phyloP scores from a whole-genome alignment of 2,113 vertebrate species.

The Apaloderma vittatum region DNA sequence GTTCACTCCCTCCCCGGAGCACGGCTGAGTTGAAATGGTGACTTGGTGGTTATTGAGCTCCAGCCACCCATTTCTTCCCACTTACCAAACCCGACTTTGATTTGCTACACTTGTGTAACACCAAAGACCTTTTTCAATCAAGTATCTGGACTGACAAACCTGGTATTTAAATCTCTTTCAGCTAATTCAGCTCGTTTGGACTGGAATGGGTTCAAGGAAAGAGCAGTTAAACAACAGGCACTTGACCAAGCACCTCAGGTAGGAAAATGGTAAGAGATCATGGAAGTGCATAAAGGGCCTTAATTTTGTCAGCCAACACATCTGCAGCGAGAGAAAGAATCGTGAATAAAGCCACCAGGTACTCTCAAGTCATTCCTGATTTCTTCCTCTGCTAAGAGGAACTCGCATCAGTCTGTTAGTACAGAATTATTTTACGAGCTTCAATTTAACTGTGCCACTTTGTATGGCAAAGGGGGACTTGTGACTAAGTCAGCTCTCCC shows the following conservation, averaged over 20 bases:
- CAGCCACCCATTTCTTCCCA: neutral
- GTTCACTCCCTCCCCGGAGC: neutral
- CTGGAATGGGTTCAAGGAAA: neutral
- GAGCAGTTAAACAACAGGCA: neutral
- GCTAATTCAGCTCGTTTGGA: neutral
- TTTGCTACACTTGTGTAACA: neutral
- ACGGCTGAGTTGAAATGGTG: neutral
- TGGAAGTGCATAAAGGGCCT: neutral
- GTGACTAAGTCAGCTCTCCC: neutral
- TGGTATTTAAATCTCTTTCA: neutral
- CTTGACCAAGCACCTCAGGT: neutral
- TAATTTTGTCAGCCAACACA: neutral
- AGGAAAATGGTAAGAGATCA: neutral
- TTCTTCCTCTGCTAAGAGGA: neutral
- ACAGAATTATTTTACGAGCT: neutral
- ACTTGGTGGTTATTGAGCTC: neutral
- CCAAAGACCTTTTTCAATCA: neutral
- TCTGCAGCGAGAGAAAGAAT: neutral
- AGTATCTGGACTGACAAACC: neutral
- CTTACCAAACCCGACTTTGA: neutral
- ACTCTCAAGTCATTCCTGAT: neutral
- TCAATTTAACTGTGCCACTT: neutral
- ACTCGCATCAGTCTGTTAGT: accelerated
- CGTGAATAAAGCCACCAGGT: accelerated
- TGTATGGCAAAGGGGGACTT: neutral